Evolutionary conservation across 2,888 invertebrate genomes (phyloP).

Genomic region (Apamea monoglypha): DNA sequence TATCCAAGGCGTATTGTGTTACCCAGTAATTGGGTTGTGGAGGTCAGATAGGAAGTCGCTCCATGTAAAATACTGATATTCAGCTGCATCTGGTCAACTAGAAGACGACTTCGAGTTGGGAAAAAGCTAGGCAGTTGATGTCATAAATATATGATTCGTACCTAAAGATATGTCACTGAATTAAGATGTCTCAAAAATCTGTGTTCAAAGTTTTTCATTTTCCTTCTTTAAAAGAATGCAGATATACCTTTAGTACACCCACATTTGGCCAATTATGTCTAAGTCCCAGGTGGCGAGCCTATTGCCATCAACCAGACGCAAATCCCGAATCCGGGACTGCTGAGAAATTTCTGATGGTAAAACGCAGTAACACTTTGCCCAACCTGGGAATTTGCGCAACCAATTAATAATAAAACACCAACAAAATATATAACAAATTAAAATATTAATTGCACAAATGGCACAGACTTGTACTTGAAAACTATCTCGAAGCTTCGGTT

Average conservation of each 20-base stretch:
- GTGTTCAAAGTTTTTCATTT: too few relatives aligned
- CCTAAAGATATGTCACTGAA: neutral
- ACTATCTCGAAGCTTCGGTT: conserved; percentile 29
- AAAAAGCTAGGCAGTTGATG: neutral
- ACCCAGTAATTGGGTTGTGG: neutral
- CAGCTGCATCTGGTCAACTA: neutral
- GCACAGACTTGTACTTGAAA: conserved; percentile 39
- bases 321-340: neutral
- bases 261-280: too few relatives aligned
- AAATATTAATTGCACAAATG: conserved; percentile 59
- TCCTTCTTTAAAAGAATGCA: too few relatives aligned
- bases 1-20: neutral
- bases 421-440: conserved; percentile 8
- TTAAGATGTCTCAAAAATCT: neutral
- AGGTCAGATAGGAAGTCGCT: too few relatives aligned
- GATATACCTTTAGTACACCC: too few relatives aligned
- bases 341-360: too few relatives aligned
- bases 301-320: neutral
- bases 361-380: neutral
- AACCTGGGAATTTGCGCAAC: too few relatives aligned
- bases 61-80: too few relatives aligned
- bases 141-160: neutral
- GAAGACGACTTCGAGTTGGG: neutral
- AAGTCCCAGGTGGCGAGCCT: neutral
- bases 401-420: neutral